Percentiles rank a stretch among this genome's conserved stretches.
Evolutionary conservation across 2,797 vertebrate species (phyloP).

Genomic region (Poeciliopsis presidionis): DNA sequence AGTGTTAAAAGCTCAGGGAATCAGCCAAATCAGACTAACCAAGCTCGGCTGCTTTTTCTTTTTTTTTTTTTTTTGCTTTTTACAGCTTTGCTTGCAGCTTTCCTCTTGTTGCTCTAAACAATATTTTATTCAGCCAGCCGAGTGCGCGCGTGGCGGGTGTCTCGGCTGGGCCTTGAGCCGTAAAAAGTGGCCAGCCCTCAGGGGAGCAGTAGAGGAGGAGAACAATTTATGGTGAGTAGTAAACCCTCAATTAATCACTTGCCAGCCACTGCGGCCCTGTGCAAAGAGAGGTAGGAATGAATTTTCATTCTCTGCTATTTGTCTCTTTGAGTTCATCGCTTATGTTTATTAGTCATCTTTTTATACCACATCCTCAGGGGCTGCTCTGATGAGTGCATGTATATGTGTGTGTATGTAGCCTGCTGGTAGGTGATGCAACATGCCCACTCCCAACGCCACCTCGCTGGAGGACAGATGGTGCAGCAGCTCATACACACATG

Average conservation of each 20-base stretch:
- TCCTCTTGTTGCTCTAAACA: conserved; percentile 65
- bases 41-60: conserved; percentile 34
- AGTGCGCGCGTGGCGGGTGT: conserved; percentile 45
- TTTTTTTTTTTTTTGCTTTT: conserved; percentile 24
- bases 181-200: conserved; percentile 78
- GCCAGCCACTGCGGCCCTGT: conserved; percentile 85
- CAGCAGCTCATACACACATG: conserved; percentile 58
- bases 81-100: conserved; percentile 38
- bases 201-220: conserved; percentile 82
- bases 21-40: conserved; percentile 44
- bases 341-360: conserved; percentile 93
- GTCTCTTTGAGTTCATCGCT: conserved; percentile 93
- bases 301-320: conserved; percentile 91
- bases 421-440: conserved; percentile 69
- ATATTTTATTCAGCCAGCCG: conserved; percentile 63
- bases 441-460: conserved; percentile 57
- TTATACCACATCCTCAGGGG: conserved; percentile 77
- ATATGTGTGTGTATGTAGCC: conserved; percentile 32
- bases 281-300: conserved; percentile 92
- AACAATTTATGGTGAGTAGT: conserved; percentile 90
- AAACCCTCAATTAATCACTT: conserved; percentile 94
- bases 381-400: conserved; percentile 48
- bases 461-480: conserved; percentile 76
- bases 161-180: conserved; percentile 76
- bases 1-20: conserved; percentile 29